Evolutionary conservation across 2,113 vertebrate genomes (phyloP).

Genomic region (Thinocorus orbignyianus): DNA sequence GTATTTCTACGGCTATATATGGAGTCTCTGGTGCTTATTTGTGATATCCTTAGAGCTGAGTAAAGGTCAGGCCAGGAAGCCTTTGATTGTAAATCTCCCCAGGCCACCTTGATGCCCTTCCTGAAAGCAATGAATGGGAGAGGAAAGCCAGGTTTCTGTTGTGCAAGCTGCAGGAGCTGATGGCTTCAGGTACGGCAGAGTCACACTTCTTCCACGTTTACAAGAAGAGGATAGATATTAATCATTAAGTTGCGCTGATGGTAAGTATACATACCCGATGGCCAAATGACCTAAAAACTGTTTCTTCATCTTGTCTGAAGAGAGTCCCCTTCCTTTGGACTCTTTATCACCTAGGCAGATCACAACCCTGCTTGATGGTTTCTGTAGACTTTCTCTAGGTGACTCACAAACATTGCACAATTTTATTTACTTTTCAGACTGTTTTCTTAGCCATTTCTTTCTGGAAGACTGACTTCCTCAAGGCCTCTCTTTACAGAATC

Average conservation of each 20-base stretch:
- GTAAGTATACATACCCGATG: neutral
- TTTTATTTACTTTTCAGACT: neutral
- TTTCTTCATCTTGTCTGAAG: neutral
- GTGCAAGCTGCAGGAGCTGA: neutral
- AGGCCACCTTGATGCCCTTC: conserved; percentile 49
- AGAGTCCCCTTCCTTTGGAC: neutral
- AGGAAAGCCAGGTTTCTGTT: neutral
- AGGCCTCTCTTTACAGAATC: neutral
- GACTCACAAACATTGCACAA: neutral
- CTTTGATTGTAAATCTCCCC: conserved; percentile 42
- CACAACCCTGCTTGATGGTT: neutral
- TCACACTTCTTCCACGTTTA: rapidly evolving
- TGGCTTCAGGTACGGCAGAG: neutral
- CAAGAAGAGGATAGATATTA: neutral
- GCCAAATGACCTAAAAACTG: neutral
- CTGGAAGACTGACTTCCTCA: neutral
- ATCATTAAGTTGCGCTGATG: neutral
- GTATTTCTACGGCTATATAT: conserved; percentile 36
- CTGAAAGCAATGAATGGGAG: neutral
- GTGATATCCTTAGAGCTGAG: neutral
- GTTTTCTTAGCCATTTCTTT: neutral
- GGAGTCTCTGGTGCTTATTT: conserved; percentile 13
- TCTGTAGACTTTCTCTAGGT: neutral
- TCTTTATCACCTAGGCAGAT: rapidly evolving
- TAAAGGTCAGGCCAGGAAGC: conserved; percentile 41